A percentile compares a stretch with the other conserved stretches of the same genome.
phyloP scores from a whole-genome alignment of 2,113 vertebrate species.

The Ctenodactylus gundi region DNA sequence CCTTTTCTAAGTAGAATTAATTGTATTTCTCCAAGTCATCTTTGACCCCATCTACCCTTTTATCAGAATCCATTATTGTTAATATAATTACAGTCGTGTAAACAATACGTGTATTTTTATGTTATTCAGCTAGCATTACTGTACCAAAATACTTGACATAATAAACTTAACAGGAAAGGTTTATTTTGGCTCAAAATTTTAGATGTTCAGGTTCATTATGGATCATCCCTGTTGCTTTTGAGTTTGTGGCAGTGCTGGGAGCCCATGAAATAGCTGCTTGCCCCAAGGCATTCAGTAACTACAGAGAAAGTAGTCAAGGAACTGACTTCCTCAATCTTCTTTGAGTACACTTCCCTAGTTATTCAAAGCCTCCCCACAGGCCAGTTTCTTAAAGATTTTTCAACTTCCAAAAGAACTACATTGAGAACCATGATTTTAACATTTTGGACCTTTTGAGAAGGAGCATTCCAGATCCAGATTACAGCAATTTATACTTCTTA shows the following conservation, averaged over 20 bases:
- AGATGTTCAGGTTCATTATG: neutral
- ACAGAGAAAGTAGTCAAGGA: neutral
- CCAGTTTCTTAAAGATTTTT: neutral
- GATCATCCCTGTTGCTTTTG: neutral
- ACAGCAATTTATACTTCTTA: neutral
- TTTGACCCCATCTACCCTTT: neutral
- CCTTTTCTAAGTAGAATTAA: neutral
- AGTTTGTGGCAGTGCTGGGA: neutral
- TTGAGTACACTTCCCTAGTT: neutral
- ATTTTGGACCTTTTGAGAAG: neutral
- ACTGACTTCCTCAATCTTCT: fast-evolving
- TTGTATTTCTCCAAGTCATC: neutral
- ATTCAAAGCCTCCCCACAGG: neutral
- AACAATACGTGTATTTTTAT: neutral
- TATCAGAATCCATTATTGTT: neutral
- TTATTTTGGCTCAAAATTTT: neutral
- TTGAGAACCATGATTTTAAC: no score
- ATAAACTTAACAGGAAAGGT: neutral
- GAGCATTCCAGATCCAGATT: neutral
- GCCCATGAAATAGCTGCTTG: neutral
- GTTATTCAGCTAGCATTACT: neutral
- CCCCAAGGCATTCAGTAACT: neutral
- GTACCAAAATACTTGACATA: neutral
- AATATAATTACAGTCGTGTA: neutral
- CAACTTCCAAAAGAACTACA: neutral